Percentiles rank a stretch among this genome's conserved stretches.
phyloP scores from a whole-genome alignment of 2,113 vertebrate genomes.

The Coracopsis vasa region DNA sequence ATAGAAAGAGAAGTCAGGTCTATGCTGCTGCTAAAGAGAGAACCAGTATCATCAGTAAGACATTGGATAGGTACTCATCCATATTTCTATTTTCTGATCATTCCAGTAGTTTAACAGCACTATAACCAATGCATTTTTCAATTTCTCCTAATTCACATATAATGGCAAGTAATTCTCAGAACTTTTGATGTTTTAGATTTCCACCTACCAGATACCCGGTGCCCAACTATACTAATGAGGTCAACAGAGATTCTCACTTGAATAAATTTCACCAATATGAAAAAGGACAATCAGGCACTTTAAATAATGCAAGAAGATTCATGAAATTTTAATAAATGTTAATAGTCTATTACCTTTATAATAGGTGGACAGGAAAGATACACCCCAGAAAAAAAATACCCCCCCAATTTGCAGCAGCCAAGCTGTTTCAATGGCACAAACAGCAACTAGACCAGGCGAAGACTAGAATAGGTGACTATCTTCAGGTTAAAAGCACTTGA shows the following conservation, averaged over 20 bases:
- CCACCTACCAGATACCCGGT: background rate
- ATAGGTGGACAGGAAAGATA: background rate
- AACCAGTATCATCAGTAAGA: background rate
- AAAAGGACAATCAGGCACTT: background rate
- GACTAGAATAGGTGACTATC: background rate
- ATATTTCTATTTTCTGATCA: background rate
- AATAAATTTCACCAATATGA: background rate
- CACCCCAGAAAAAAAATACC: background rate
- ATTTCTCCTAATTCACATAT: background rate
- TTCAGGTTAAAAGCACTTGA: background rate
- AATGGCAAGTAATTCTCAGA: background rate
- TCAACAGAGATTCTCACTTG: background rate
- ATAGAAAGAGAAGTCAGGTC: background rate
- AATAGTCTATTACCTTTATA: background rate
- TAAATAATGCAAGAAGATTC: background rate
- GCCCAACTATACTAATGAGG: background rate
- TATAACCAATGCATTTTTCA: background rate
- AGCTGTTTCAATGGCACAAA: background rate
- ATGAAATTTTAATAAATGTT: background rate
- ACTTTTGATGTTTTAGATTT: background rate
- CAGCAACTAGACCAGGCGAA: background rate
- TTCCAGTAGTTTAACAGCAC: background rate
- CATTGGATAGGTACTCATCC: background rate
- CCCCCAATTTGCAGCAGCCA: background rate
- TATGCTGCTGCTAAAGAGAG: background rate